phyloP scores from a whole-genome alignment of 2,797 vertebrate species.

The Sardinella longiceps region DNA sequence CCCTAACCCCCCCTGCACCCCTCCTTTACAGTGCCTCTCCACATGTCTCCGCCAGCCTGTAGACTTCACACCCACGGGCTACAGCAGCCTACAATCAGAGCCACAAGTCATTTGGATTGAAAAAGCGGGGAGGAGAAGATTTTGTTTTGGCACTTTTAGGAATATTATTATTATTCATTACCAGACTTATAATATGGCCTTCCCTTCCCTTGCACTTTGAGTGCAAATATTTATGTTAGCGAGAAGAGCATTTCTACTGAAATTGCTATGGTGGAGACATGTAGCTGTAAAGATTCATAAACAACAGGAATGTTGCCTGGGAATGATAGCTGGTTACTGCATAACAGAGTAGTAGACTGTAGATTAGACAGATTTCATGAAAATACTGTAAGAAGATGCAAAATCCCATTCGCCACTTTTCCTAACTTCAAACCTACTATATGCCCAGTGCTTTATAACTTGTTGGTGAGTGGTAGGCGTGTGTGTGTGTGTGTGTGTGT shows the following conservation, averaged over 20 bases:
- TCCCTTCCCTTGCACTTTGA: not conserved
- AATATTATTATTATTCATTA: not conserved
- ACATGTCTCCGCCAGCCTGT: not conserved
- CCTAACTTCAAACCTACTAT: constrained; percentile 17
- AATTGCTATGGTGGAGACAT: constrained; percentile 20
- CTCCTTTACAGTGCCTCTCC: constrained; percentile 18
- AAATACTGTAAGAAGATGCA: not conserved
- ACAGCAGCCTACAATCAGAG: not conserved
- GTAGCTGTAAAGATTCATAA: constrained; percentile 17
- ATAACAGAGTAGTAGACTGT: not conserved
- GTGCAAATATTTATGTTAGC: not conserved
- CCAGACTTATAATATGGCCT: not conserved
- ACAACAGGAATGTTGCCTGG: constrained; percentile 13
- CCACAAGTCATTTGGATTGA: not conserved
- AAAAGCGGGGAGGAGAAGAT: not conserved
- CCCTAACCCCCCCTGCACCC: constrained; percentile 34
- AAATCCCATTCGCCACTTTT: constrained; percentile 18
- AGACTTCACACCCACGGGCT: not conserved
- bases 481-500: constrained; percentile 6
- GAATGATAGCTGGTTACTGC: not conserved
- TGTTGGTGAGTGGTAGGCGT: not conserved
- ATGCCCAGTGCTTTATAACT: not conserved
- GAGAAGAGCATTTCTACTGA: not conserved
- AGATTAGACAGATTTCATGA: not conserved
- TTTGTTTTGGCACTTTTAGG: not conserved